Conservation (phyloP, 2,888 invertebrate species). For the Drosophila kuntzei region DNA sequence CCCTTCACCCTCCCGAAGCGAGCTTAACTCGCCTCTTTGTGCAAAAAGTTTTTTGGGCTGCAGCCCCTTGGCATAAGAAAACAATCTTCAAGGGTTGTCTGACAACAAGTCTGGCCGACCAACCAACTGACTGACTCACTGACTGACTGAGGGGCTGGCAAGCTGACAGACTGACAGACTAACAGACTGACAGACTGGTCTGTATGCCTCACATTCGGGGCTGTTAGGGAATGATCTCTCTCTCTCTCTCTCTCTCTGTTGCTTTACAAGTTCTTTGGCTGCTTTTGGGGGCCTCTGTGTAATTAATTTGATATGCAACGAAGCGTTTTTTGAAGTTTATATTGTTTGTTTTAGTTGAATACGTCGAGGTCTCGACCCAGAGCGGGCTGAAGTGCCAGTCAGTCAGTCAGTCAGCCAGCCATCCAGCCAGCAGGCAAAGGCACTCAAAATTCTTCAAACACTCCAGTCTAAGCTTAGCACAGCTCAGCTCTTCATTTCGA, state of each 20-base stretch:
- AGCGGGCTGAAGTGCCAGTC: conserved; percentile 57
- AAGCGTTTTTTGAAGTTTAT: conserved; percentile 81
- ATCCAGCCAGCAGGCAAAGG: conserved; percentile 18
- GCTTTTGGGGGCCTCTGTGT: conserved; percentile 60
- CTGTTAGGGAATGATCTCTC: conserved; percentile 24
- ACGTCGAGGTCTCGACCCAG: conserved; percentile 63
- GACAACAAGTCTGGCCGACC: conserved; percentile 52
- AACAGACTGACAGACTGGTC: conserved; percentile 27
- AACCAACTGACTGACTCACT: conserved; percentile 19
- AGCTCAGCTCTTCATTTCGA: conserved; percentile 56
- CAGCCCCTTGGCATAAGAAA: conserved; percentile 73
- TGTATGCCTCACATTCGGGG: conserved; percentile 32
- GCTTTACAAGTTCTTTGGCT: conserved; percentile 30
- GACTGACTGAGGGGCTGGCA: conserved; percentile 33
- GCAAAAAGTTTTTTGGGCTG: conserved; percentile 61
- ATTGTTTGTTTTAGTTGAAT: conserved; percentile 77
- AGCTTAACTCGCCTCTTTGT: conserved; percentile 73
- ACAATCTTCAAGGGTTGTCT: conserved; percentile 81
- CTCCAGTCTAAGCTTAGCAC: conserved; percentile 20
- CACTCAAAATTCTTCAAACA: conserved; percentile 50
- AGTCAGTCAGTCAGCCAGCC: conserved; percentile 8
- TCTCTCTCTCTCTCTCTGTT: no score
- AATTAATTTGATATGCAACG: conserved; percentile 81
- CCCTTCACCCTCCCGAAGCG: conserved; percentile 21
- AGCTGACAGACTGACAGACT: conserved; percentile 16